phyloP scores from a whole-genome alignment of 2,797 vertebrate species.

The Notolepis coatsorum region DNA sequence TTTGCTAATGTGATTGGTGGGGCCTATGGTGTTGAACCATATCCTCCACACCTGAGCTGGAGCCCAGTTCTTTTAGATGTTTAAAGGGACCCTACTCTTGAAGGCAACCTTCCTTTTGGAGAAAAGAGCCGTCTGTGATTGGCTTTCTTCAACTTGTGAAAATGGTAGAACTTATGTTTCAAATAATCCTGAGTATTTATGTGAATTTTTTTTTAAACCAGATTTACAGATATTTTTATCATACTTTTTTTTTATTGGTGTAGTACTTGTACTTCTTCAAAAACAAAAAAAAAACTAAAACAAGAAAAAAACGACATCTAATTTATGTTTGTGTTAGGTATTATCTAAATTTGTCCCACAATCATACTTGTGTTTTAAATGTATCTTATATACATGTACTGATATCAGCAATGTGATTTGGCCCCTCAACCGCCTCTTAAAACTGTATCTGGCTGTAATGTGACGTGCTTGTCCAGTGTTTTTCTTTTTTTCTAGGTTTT shows the following conservation, averaged over 20 bases:
- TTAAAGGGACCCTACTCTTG: slow-evolving; percentile 73
- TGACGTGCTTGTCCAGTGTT: slow-evolving; percentile 14
- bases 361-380: slow-evolving; percentile 39
- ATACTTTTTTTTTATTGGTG: slow-evolving; percentile 50
- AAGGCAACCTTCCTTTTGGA: slow-evolving; percentile 72
- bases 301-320: slow-evolving; percentile 61
- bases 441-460: slow-evolving; percentile 20
- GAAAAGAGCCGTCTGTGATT: slow-evolving; percentile 66
- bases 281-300: no score
- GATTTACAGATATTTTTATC: slow-evolving; percentile 40
- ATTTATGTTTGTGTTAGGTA: slow-evolving; percentile 65
- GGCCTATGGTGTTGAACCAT: slow-evolving; percentile 16
- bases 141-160: slow-evolving; percentile 73
- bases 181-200: slow-evolving; percentile 72
- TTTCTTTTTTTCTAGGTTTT: slow-evolving; percentile 13
- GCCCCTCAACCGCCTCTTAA: slow-evolving; percentile 12
- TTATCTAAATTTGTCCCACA: slow-evolving; percentile 46
- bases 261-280: slow-evolving; percentile 43
- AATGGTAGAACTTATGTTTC: slow-evolving; percentile 64
- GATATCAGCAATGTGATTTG: slow-evolving; percentile 30
- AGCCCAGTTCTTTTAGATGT: slow-evolving; percentile 55
- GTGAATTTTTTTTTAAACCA: slow-evolving; percentile 51
- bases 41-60: slow-evolving; percentile 6
- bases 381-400: slow-evolving; percentile 13
- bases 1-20: slow-evolving; percentile 60